Evolutionary conservation across 2,797 vertebrate species (phyloP), one percentile per base, ranked within the genome.

Genomic region (Acanthiza pusilla): DNA sequence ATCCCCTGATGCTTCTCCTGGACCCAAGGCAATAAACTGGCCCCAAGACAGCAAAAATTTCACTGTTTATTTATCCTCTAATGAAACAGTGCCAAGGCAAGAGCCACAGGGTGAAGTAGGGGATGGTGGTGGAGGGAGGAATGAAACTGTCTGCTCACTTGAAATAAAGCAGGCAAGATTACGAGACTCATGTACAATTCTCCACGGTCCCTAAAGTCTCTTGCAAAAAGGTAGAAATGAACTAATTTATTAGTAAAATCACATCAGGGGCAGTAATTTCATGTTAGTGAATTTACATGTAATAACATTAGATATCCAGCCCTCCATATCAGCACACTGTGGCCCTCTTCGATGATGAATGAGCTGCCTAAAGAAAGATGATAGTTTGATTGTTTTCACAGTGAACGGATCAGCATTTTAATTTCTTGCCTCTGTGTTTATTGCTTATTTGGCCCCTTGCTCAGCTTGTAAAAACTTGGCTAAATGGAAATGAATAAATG

Each of bases 201-300:
- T 97, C 98, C 96, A 97, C 34, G 90, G 97, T 97, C 97, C 97
- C 97, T 98, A 97, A 97, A 97, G 96, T 98, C 97, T 98, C 98
- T 97, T 96, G 97, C 38, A 94, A 97, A 98, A 98, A 98, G 97
- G 97, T 98, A 97, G 97, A 98, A 98, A 98, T 97, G 97, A 98
- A 98, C 98, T 98, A 98, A 98, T 98, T 98, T 98, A 98, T 98
- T 98, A 98, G 98, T 98, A 98, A 98, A 98, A 98, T 98, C 97
- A 97, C 97, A 98, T 98, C 98, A 98, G 97, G 91, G 97, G 97
- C 98, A 98, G 98, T 98, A 98, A 98, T 98, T 98, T 98, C 97
- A 98, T 98, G 98, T 98, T 98, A 98, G 98, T 98, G 98, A 98
- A 98, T 98, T 98, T 98, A 98, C 98, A 98, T 98, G 98, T 98